Conservation (phyloP, 2,888 invertebrate species). For the Bhutanitis thaidina region DNA sequence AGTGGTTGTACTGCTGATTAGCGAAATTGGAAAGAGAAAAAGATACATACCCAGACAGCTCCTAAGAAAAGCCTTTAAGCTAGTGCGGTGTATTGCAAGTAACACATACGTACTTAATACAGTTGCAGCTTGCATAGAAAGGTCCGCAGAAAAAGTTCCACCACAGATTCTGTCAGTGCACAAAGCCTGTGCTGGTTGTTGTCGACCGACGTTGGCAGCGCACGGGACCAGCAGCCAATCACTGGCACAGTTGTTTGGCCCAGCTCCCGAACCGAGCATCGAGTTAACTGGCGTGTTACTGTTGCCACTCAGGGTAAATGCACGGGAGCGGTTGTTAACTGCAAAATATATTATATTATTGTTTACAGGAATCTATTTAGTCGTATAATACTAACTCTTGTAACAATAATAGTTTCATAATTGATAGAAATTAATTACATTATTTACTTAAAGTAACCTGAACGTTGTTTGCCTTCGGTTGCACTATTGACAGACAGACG, state of each 20-base stretch:
- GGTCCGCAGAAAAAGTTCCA: conserved; percentile 87
- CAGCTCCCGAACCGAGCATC: conserved; percentile 84
- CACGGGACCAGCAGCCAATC: conserved; percentile 92
- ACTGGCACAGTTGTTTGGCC: conserved; percentile 84
- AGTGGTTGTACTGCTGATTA: no score
- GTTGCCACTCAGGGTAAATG: conserved; percentile 89
- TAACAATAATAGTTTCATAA: no score
- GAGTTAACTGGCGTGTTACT: conserved; percentile 84
- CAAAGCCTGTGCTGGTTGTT: conserved; percentile 76
- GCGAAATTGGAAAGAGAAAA: no score
- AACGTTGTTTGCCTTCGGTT: no score
- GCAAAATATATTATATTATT: conserved; percentile 28
- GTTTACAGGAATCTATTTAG: no score
- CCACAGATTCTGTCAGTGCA: conserved; percentile 92
- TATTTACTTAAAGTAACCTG: no score
- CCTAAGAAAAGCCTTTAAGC: no score
- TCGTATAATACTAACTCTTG: no score
- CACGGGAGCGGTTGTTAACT: conserved; percentile 85
- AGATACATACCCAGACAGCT: no score
- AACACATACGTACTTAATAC: conserved; percentile 83
- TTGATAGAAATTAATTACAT: no score
- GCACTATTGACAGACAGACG: no score
- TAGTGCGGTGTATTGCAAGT: conserved; percentile 2
- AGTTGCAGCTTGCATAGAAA: conserved; percentile 83
- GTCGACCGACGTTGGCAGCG: conserved; percentile 83